Evolutionary conservation across 2,888 invertebrate species (phyloP), one percentile per base, ranked within the genome.

Genomic region (Hypolimnas misippus): DNA sequence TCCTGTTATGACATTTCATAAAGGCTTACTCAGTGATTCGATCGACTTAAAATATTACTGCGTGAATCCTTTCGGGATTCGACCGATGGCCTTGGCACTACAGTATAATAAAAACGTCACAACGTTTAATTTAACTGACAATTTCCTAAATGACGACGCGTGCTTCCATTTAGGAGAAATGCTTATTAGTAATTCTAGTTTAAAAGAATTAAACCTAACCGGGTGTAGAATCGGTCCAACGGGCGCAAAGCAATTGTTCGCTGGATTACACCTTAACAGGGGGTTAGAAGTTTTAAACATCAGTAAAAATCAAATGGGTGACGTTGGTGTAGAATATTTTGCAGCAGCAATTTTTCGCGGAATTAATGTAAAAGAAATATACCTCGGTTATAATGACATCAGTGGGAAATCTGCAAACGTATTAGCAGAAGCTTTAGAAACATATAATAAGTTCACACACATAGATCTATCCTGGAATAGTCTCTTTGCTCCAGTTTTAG

Each of bases 1-100:
- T 31, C 84, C 84, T 1, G 77, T 89, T 0, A 76, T 68, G 62
- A 59, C 44, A 3, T 89, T 89, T 67, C 58, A 81, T 60, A 79
- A 57, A 64, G 76, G 74, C 0, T 73, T 91, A 19, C 57, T 86
- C 1, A 73, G 73, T 4, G 67, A 73, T 6, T 62, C 52, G 5
- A 87, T 91, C 19, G 79, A 90, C 67, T 73, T 91, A 19, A 76
- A 67, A 4, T 89, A 87, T 70, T 91, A 89, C 62, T 73, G 88
- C 38, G 75, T 90, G 6, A 76, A 83, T 68, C 79, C 86, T 0
- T 57, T 63, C n/a, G 83, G 82, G 12, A 72, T 89, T 0, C 77
- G 84, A 1, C 77, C 89, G 0, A 89, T 90, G 83, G 73, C 80
- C 1, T 67, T 74, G 29, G 87, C 88, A 17, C 67, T 91, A 16